A percentile compares a stretch with the other conserved stretches of the same genome.
phyloP scores from a whole-genome alignment of 2,888 invertebrate genomes.

The Cantharis rustica region DNA sequence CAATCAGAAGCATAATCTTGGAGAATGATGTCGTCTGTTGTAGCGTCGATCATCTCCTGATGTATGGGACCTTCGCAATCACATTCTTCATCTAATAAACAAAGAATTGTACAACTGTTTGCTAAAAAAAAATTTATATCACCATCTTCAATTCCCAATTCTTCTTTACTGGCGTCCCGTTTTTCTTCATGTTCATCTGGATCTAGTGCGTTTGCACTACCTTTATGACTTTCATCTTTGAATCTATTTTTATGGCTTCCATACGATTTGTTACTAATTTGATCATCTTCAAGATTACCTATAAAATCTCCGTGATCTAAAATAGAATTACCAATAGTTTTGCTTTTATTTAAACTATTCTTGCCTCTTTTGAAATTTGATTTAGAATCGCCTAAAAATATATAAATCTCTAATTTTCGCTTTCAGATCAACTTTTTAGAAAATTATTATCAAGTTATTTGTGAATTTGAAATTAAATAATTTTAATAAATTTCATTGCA shows the following conservation, averaged over 20 bases:
- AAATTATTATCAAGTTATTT: neutral
- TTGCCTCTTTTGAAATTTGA: conserved; percentile 83
- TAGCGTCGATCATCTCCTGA: conserved; percentile 72
- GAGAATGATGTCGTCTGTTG: conserved; percentile 77
- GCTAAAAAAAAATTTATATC: conserved; percentile 10
- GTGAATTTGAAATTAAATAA: neutral
- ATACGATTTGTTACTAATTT: conserved; percentile 88
- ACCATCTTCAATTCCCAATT: conserved; percentile 83
- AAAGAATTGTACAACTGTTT: conserved; percentile 38
- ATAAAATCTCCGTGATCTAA: conserved; percentile 53
- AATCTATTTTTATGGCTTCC: conserved; percentile 91
- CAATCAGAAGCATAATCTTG: conserved; percentile 90
- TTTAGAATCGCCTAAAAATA: conserved; percentile 71
- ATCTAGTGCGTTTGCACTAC: conserved; percentile 83
- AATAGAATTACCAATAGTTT: conserved; percentile 78
- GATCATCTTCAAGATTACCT: conserved; percentile 67
- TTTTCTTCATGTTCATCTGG: conserved; percentile 76
- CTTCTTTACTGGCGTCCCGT: conserved; percentile 89
- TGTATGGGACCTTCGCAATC: conserved; percentile 70
- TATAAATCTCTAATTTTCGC: neutral
- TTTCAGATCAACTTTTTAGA: neutral
- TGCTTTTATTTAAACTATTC: conserved; percentile 78
- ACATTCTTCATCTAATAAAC: conserved; percentile 63
- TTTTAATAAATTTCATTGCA: too few species aligned
- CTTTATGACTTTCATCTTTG: conserved; percentile 91